Evolutionary conservation across 2,888 invertebrate genomes (phyloP), one percentile per base, ranked within the genome.

Genomic region (Sarcophaga carnaria): DNA sequence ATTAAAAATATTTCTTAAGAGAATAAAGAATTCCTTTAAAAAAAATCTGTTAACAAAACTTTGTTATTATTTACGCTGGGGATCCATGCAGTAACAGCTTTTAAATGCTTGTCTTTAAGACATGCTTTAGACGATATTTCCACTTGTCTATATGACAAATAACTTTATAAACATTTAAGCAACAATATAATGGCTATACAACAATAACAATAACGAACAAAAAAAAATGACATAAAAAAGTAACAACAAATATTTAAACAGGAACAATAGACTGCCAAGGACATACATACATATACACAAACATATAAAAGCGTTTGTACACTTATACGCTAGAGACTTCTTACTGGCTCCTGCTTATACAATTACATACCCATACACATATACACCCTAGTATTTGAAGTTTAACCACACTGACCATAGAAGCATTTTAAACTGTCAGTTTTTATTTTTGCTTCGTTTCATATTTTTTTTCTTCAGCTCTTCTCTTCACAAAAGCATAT

Each of bases 61-160:
- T 90, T 91, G 2, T 37, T 37, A 91, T 91, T 91, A 91, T 91
- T 91, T 91, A 90, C 91, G 89, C 91, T 91, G 90, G 90, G 91
- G 91, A 91, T 91, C 91, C 90, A 6, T 1, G 91, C 90, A 88
- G 88, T 67, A 79, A 81, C 76, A 89, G 84, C 87, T 54, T 54
- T 54, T 54, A 54, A 54, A 88, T 72, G 66, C 49, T 62, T 14
- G 11, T n/a, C 10, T 71, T 14, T 47, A 62, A 22, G 37, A 37
- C 67, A 66, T 14, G 62, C 60, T 78, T 72, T 78, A 72, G n/a
- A 12, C 71, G 67, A 74, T 59, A 12, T 54, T 69, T 74, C 70
- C 78, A 70, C 74, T 82, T 86, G 79, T 79, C 84, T 79, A 70
- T 80, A 87, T 84, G 84, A 87, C 87, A 87, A 87, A 87, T 87